Base-by-base conservation (phyloP, 1,140 invertebrate species). In the Monochamus saltuarius region DNA sequence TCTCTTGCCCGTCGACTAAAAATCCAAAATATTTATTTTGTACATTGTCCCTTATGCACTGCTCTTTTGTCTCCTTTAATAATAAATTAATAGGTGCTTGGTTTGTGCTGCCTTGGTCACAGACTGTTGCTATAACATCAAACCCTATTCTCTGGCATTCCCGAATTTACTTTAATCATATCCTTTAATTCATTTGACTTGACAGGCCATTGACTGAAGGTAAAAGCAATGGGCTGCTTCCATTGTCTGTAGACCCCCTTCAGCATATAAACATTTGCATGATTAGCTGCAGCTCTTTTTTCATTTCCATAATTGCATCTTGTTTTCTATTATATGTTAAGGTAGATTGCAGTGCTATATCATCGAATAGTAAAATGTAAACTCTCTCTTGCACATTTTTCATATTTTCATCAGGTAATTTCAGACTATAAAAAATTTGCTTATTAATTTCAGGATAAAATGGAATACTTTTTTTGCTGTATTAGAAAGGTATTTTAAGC, bases 261-360 rank as follows among this genome's bases (percentile, higher is more conserved):
- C 3, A 73, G 34, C 68, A 75, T 73, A 47, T 71, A 75, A 9
- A 75, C 73, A 51, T 64, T 63, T 0, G 66, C 71, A 61, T 74
- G 68, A 40, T 75, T 61, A 7, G 71, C 73, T 53, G 62, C 51
- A 38, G 39, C 4, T 42, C 14, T 16, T 17, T 1, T 45, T 14
- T 54, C 34, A 22, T 52, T 14, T 13, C 70, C 72, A 57, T 67
- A 64, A 35, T 57, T 7, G 19, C 7, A 19, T 60, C 39, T n/a
- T 16, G 8, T 10, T 42, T 55, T 16, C 10, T n/a, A 42, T 59
- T 59, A 46, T 62, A 63, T 7, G 34, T 16, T 14, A 66, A 9
- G 8, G 10, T 14, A 10, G 42, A 16, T 13, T 52, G 14, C 16
- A 66, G 37, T 11, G 56, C 40, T 38, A 68, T 62, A 49, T 67